Base-by-base conservation (phyloP, 2,797 vertebrate species). In the Tokudaia muenninki region DNA sequence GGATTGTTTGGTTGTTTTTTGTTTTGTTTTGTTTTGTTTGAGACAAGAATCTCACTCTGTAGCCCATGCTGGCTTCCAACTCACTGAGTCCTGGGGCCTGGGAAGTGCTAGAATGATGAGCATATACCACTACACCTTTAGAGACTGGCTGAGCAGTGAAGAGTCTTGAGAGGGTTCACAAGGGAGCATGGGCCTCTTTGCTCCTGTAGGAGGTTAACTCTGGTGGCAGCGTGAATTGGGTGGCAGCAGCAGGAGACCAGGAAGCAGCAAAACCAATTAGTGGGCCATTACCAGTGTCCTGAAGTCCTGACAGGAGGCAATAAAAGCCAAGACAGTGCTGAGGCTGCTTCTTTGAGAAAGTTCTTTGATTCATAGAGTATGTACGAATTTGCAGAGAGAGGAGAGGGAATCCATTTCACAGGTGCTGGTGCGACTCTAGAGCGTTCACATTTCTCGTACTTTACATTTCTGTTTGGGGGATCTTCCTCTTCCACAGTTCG, bases 231-330 rank as follows among this genome's bases (percentile, higher is more conserved):
- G 8, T 81, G 84, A 96, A 72, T 44, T 5, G 92, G 92, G 80
- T 78, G n/a, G 75, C 82, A 92, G 92, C 31, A 47, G 61, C 57
- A 6, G 87, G 97, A 93, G 79, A 84, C 24, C 31, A 29, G 87
- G 80, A 92, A 70, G 86, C 89, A 72, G 55, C 57, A 55, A 96
- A 91, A 55, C 95, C 95, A 95, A 75, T 97, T 91, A 96, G 82
- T n/a, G 59, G 86, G 61, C 86, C 8, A 6, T 91, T 88, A 80
- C 75, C 16, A 10, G 0, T 50, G 87, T 87, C 95, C 93, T 90
- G 29, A 19, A 44, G 82, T 87, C 95, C 93, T 90, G 29, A 22
- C 75, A 80, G 96, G 91, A 86, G 87, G 87, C 10, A 3, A 47
- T 2, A 21, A 61, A 63, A 82, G 84, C 3, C 22, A 11, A 70